Evolutionary conservation across 35 echinoderm and acorn worm genomes (phyloP).

Genomic region (Amphiura filiformis): DNA sequence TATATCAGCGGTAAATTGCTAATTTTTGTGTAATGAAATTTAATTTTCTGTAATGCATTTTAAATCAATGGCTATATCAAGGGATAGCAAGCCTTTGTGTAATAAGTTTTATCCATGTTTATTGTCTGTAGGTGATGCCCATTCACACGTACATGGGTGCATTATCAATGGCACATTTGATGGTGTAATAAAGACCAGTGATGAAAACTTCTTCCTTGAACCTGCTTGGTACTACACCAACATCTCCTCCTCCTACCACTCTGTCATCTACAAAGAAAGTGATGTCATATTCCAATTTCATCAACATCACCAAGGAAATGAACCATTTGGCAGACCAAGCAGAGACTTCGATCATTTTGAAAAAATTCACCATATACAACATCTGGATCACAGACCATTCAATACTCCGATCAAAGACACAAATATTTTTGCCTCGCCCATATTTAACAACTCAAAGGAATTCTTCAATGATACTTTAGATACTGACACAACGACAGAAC

Average conservation of each 20-base stretch:
- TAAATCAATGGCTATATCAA: not conserved
- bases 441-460: not conserved
- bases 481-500: not conserved
- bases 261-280: constrained; percentile 27
- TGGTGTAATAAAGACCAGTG: constrained; percentile 10
- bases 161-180: constrained; percentile 38
- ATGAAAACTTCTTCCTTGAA: constrained; percentile 31
- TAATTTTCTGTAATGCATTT: no score
- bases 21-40: no score
- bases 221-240: not conserved
- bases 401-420: not conserved
- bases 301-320: not conserved
- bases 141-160: constrained; percentile 1
- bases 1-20: not conserved
- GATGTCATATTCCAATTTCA: not conserved
- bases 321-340: not conserved
- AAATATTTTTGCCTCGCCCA: not conserved
- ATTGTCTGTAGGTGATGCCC: not conserved
- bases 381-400: not conserved
- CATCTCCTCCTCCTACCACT: not conserved
- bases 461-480: not conserved
- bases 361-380: not conserved
- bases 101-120: not conserved
- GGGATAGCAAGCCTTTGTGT: not conserved
- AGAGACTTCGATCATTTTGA: not conserved